phyloP scores from a whole-genome alignment of 2,797 vertebrate genomes.

The Danionella dracula region DNA sequence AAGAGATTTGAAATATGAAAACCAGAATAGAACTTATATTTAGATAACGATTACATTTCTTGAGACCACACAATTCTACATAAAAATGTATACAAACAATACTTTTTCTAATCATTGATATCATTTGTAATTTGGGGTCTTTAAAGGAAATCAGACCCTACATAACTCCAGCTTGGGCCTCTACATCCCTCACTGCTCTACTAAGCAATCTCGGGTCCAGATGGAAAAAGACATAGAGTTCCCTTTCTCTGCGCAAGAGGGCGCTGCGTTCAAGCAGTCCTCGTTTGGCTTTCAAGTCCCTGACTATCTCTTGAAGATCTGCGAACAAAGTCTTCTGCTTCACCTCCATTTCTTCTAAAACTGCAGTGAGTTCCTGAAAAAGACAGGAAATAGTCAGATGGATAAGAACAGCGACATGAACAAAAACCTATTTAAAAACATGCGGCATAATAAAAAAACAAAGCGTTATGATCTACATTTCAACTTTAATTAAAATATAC shows the following conservation, averaged over 20 bases:
- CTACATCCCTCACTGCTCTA: constrained; percentile 77
- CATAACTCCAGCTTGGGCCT: constrained; percentile 56
- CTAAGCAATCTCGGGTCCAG: constrained; percentile 74
- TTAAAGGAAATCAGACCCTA: constrained; percentile 2
- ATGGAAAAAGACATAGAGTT: constrained; percentile 84
- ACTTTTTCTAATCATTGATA: no score
- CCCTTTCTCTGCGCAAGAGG: constrained; percentile 74
- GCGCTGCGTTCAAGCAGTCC: constrained; percentile 72
- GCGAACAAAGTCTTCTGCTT: constrained; percentile 73
- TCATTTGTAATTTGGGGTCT: neutral
- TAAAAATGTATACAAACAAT: no score
- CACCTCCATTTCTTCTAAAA: constrained; percentile 70
- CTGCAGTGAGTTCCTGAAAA: constrained; percentile 77
- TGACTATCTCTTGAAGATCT: constrained; percentile 73
- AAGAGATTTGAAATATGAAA: no score
- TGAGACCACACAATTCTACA: no score
- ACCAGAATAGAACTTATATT: no score
- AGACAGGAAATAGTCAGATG: neutral
- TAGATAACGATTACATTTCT: no score
- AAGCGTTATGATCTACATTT: no score
- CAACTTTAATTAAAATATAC: no score
- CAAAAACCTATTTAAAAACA: no score
- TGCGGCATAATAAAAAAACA: no score
- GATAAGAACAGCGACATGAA: neutral
- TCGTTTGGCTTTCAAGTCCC: constrained; percentile 78